Evolutionary conservation across 2,113 vertebrate genomes (phyloP).

Genomic region (Corapipo altera): DNA sequence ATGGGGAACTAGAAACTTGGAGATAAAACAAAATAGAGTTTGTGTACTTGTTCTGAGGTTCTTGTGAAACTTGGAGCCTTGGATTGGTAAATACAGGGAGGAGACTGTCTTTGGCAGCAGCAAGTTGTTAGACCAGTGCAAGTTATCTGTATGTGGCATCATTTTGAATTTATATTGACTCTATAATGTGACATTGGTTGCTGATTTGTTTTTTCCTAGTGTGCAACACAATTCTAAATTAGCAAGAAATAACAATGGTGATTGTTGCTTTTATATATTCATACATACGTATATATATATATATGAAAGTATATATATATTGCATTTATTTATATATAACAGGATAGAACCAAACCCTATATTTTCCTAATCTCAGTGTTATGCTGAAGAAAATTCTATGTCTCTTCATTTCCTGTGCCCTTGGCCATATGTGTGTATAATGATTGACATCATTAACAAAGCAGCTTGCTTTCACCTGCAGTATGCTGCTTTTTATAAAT

Average conservation of each 20-base stretch:
- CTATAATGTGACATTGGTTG: neutral
- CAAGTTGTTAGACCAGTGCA: neutral
- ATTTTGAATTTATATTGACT: neutral
- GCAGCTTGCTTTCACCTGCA: neutral
- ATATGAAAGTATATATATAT: too few relatives aligned
- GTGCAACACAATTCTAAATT: neutral
- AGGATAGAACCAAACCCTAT: neutral
- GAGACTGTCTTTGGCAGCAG: neutral
- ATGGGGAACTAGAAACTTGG: neutral
- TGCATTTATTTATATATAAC: neutral
- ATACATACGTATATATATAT: too few relatives aligned
- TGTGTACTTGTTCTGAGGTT: neutral
- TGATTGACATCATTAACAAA: neutral
- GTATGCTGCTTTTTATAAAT: neutral
- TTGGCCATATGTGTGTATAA: neutral
- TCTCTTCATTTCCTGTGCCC: neutral
- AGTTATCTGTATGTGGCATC: neutral
- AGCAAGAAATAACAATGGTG: neutral
- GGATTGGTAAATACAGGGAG: neutral
- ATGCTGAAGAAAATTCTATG: neutral
- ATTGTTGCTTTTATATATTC: neutral
- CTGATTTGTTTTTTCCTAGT: neutral
- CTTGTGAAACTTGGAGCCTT: neutral
- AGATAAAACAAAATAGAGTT: neutral
- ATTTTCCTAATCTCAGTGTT: neutral